Evolutionary conservation across 1,140 invertebrate genomes (phyloP), one percentile per base, ranked within the genome.

Genomic region (Cotesia glomerata): DNA sequence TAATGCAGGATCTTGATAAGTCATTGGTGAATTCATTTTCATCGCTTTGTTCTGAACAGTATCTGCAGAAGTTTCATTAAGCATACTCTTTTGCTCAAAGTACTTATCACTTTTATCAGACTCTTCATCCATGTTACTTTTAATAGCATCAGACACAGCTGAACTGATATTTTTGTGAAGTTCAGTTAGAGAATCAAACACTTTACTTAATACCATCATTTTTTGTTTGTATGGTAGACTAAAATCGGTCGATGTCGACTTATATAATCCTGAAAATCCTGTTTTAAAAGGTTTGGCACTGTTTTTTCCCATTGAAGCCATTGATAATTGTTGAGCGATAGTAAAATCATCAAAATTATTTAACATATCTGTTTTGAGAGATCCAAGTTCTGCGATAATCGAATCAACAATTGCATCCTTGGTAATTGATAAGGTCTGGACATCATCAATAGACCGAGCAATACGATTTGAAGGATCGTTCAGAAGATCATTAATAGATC

Each of bases 161-260:
- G 18, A 61, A 1, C 82, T 84, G 14, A 86, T 81, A 62, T 86
- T 86, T 13, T 78, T 85, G 35, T 86, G 81, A 11, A 87, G 71
- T 3, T 76, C 74, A 1, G 84, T 84, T 3, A 87, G 69, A 79
- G 83, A 85, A 59, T 87, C 86, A 51, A 87, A 87, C 2, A 86
- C 82, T 71, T 86, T 82, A 56, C 81, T 80, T 3, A 86, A 80
- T 9, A 81, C 71, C 5, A 68, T n/a, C 77, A 87, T 84, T 75
- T 81, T 81, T 63, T 86, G 83, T 52, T 86, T 77, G 49, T 82
- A 86, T 0, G 85, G 82, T 49, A 84, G 59, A 5, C 77, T 74
- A 4, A 79, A 74, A 66, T 85, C 84, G 0, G 70, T 18, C 7
- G 81, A 63, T 26, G 83, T 79, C 35, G 69, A 65, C 13, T 58